Evolutionary conservation across 2,888 invertebrate genomes (phyloP).

Genomic region (Eristalis tenax): DNA sequence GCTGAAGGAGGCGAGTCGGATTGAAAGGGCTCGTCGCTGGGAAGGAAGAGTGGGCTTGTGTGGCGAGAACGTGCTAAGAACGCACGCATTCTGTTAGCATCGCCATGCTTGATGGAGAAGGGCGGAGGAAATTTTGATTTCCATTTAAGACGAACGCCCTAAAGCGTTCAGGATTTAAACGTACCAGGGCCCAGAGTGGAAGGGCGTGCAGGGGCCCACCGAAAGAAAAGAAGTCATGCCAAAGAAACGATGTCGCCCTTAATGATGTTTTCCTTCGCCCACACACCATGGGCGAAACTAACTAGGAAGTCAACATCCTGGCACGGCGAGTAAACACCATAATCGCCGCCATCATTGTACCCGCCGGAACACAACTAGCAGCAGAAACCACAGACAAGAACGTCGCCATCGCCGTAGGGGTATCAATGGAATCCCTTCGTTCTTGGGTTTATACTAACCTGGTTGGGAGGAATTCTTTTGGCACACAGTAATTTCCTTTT

Average conservation of each 20-base stretch:
- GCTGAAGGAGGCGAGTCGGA: background rate
- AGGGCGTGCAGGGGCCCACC: too few species aligned
- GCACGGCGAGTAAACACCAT: constrained; percentile 15
- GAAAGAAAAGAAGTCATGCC: background rate
- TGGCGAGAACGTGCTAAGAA: background rate
- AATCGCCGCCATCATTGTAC: background rate
- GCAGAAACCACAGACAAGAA: constrained; percentile 23
- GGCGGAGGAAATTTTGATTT: background rate
- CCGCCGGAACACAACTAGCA: constrained; percentile 11
- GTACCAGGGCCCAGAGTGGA: background rate
- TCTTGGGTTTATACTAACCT: constrained; percentile 33
- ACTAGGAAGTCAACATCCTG: constrained; percentile 48
- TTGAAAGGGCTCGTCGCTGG: background rate
- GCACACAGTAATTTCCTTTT: background rate
- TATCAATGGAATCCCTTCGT: constrained; percentile 32
- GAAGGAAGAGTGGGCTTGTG: background rate
- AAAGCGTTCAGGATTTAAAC: background rate
- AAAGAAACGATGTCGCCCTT: background rate
- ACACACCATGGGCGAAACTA: constrained; percentile 32
- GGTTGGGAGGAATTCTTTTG: constrained; percentile 9
- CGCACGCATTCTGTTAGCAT: background rate
- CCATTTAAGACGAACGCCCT: background rate
- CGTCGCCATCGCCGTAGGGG: constrained; percentile 37
- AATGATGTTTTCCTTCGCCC: background rate
- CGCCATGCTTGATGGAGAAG: background rate